Base-by-base conservation (phyloP, 2,797 vertebrate genomes). In the Cossypha caffra region DNA sequence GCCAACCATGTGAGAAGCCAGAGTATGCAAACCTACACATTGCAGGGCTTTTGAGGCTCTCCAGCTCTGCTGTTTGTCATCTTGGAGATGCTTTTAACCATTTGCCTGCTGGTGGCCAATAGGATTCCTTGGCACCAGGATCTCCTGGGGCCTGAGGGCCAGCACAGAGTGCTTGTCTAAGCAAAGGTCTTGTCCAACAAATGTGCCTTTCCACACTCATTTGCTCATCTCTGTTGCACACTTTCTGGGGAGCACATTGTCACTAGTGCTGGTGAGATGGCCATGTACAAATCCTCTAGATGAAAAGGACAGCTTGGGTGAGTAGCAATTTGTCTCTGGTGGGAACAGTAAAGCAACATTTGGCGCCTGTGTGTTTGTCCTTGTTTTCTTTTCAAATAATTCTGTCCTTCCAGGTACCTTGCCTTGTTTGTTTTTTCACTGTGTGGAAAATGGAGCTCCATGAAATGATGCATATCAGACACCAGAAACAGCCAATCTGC, bases 401-500 rank as follows among this genome's bases (percentile, higher is more conserved):
- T 42, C 71, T 83, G 58, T 40, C 26, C 51, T 62, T 79, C 91
- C 43, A 69, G n/a, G 16, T 68, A 40, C 13, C 5, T 91, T 24
- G 94, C 42, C 63, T 55, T 35, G 13, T 76, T 94, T 95, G 55
- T 73, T 82, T 79, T 95, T 88, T 94, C 58, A 58, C 45, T 4
- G 0, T 40, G 63, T 74, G 57, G 90, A 91, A 77, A 91, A 37
- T 31, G 55, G 35, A 57, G 33, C 52, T 85, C 64, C 47, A 58
- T 85, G 79, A 92, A 95, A 88, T 89, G 77, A 93, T 90, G 58
- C 89, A 54, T 59, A 95, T 91, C 80, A 93, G 88, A 64, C 68
- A 83, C 48, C n/a, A 80, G 71, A 73, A 80, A 7, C 74, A 92
- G 90, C 42, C 64, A 93, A 59, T 79, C 85, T 96, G 75, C 81